Percentiles rank a stretch among this genome's conserved stretches.
Evolutionary conservation across 2,888 invertebrate genomes (phyloP).

Genomic region (Augiades crinisus): DNA sequence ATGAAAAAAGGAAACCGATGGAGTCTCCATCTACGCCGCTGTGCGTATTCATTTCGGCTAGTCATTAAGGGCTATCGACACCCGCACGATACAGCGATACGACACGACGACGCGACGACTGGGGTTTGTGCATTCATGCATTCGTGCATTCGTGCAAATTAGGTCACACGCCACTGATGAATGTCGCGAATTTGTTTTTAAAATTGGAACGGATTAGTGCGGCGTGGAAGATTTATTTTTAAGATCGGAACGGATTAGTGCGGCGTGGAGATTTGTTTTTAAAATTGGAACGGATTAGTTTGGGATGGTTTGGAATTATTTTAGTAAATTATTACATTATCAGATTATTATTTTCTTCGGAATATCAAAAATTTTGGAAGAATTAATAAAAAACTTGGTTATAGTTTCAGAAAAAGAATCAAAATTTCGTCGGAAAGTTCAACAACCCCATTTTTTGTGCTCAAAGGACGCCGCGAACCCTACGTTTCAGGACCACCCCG

Average conservation of each 20-base stretch:
- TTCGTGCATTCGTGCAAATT: background rate
- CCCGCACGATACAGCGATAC: constrained; percentile 32
- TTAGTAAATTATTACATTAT: too few species aligned
- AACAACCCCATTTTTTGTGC: constrained; percentile 23
- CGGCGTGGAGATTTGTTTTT: too few species aligned
- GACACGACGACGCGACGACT: constrained; percentile 34
- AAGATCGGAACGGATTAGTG: background rate
- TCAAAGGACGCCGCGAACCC: constrained; percentile 6
- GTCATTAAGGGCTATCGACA: constrained; percentile 40
- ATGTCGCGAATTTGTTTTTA: constrained; percentile 8
- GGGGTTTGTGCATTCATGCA: constrained; percentile 21
- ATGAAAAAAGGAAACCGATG: background rate
- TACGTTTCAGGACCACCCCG: constrained; percentile 35
- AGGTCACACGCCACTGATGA: constrained; percentile 9
- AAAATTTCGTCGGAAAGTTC: too few species aligned
- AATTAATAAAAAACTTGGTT: too few species aligned
- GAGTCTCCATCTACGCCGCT: constrained; percentile 27
- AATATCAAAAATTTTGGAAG: too few species aligned
- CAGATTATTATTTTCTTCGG: too few species aligned
- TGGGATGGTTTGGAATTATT: too few species aligned
- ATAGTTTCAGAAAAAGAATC: background rate
- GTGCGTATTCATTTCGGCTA: constrained; percentile 41
- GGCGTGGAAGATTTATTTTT: background rate
- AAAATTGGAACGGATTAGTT: background rate
- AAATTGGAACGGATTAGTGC: background rate